These are phyloP conservation scores for Drosophila limbata DNA, from an alignment of 2,888 invertebrate species.

Conservation along the genomic window DNA sequence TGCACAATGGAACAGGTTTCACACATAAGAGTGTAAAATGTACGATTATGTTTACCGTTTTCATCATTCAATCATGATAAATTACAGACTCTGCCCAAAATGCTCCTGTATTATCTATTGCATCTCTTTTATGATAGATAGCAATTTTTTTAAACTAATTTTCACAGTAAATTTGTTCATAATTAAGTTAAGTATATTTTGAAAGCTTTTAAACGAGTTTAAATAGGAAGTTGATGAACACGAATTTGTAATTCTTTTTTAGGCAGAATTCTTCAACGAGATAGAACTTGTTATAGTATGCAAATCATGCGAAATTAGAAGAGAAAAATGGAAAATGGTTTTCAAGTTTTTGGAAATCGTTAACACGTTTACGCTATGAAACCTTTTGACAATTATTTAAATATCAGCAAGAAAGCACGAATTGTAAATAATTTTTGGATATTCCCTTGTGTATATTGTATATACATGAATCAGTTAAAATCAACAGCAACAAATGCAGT, in stretches of 20 bases:
- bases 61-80: neutral
- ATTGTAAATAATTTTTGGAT: conserved; percentile 8
- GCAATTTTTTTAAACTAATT: neutral
- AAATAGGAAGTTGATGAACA: conserved; percentile 31
- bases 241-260: conserved; percentile 12
- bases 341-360: conserved; percentile 2
- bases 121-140: neutral
- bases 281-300: conserved; percentile 1
- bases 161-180: neutral
- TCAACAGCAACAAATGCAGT: conserved; percentile 23
- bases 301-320: no score
- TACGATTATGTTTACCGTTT: conserved; percentile 19
- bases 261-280: conserved; percentile 2
- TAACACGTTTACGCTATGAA: conserved; percentile 14
- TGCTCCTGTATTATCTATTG: conserved; percentile 1
- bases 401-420: conserved; percentile 4
- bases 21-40: neutral
- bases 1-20: conserved; percentile 40
- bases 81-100: neutral
- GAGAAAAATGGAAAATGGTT: neutral
- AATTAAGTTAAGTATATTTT: neutral
- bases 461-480: conserved; percentile 10
- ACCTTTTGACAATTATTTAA: conserved; percentile 3
- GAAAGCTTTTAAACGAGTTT: conserved; percentile 35
- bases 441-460: neutral